Evolutionary conservation across 2,797 vertebrate species (phyloP).

Genomic region (Cossypha heuglini): DNA sequence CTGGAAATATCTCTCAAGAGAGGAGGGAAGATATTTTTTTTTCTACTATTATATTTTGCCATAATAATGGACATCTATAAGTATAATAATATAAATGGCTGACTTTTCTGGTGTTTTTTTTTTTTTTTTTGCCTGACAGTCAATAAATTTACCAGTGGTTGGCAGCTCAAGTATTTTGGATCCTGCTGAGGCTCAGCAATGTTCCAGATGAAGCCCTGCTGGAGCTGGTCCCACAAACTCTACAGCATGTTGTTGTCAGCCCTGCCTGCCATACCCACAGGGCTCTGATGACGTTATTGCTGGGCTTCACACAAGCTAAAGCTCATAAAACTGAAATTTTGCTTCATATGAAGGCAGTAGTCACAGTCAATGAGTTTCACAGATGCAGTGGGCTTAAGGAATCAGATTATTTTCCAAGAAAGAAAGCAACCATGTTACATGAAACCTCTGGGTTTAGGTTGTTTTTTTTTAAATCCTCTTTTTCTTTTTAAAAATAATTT

Average conservation of each 20-base stretch:
- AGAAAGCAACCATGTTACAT: neutral
- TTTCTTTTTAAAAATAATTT: neutral
- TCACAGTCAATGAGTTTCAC: conserved; percentile 38
- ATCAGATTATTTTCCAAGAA: neutral
- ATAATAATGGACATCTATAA: neutral
- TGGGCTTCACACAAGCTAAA: conserved; percentile 11
- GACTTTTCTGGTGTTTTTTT: neutral
- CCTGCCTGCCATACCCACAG: neutral
- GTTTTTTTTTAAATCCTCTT: accelerated
- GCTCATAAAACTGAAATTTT: conserved; percentile 5
- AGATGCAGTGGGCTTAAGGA: neutral
- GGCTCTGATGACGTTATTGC: conserved; percentile 7
- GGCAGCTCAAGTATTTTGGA: conserved; percentile 52
- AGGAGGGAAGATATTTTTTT: neutral
- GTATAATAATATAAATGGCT: conserved; percentile 23
- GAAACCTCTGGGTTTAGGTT: neutral
- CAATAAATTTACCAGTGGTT: conserved; percentile 40
- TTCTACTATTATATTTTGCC: neutral
- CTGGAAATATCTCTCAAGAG: conserved; percentile 11
- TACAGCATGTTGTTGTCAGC: neutral
- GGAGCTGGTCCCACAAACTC: neutral
- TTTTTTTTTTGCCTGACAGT: conserved; percentile 44
- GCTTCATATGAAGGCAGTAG: neutral
- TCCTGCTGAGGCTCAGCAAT: neutral
- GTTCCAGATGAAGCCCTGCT: neutral